Conservation (phyloP, 1,140 invertebrate genomes). For the Lithobius niger region DNA sequence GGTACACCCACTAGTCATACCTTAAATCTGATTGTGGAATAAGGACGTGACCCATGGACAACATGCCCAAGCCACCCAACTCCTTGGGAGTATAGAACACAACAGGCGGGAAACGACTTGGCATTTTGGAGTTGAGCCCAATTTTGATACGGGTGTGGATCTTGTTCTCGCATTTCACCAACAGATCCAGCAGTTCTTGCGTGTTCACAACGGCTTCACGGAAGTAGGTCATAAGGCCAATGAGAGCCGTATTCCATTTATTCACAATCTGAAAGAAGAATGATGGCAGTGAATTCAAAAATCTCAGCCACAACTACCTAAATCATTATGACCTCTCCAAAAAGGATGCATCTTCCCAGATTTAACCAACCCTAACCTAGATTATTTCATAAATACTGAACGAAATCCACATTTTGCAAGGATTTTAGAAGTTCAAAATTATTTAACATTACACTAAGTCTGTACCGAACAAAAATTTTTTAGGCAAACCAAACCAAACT, state of each 20-base stretch:
- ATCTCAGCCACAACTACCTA: background rate
- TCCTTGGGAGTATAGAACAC: conserved; percentile 99
- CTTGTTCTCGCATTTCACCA: conserved; percentile 99
- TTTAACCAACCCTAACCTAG: no score
- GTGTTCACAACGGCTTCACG: conserved; percentile 98
- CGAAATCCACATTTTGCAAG: no score
- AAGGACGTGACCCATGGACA: conserved; percentile 98
- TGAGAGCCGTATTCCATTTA: conserved; percentile 99
- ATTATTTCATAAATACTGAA: no score
- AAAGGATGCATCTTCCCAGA: no score
- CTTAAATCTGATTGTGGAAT: conserved; percentile 71
- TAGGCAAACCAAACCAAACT: no score
- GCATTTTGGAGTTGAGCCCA: conserved; percentile 99
- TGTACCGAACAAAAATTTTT: no score
- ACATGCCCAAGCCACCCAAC: conserved; percentile 89
- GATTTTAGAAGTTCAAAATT: no score
- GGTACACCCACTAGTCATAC: conserved; percentile 23
- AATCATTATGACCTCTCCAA: no score
- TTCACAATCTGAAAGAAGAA: conserved; percentile 67
- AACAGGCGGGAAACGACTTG: conserved; percentile 95
- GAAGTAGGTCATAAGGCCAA: conserved; percentile 99
- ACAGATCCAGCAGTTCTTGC: conserved; percentile 87
- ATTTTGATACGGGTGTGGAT: conserved; percentile 99
- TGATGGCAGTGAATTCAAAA: background rate
- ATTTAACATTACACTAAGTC: no score